Evolutionary conservation across 2,888 invertebrate genomes (phyloP).

Genomic region (Eilema caniola): DNA sequence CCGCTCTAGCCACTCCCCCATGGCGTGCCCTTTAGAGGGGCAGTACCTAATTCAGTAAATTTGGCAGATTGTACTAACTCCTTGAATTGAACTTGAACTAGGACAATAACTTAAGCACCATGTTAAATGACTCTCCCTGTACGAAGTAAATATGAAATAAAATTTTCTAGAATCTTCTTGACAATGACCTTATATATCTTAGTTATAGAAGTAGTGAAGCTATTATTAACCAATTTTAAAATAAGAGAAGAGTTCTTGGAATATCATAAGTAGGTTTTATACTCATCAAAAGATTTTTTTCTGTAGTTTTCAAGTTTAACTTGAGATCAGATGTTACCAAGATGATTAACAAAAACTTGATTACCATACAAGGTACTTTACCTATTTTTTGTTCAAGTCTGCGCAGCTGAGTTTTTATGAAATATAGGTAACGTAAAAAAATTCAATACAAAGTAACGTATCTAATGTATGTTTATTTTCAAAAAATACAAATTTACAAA

Average conservation of each 20-base stretch:
- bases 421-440: background rate
- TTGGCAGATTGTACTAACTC: no score
- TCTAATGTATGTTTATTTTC: background rate
- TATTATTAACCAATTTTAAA: no score
- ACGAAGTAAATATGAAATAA: no score
- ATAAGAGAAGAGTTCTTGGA: no score
- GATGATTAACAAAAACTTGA: background rate
- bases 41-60: no score
- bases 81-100: background rate
- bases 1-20: no score
- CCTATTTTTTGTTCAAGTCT: background rate
- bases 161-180: no score
- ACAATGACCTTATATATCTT: no score
- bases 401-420: background rate
- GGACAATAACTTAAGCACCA: background rate
- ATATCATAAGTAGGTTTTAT: no score
- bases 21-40: no score
- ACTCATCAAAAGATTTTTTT: no score
- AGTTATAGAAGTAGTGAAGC: no score
- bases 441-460: background rate
- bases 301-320: background rate
- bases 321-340: background rate
- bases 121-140: background rate
- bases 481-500: background rate
- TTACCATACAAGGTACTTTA: background rate